Evolutionary conservation across 2,797 vertebrate genomes (phyloP), one percentile per base, ranked within the genome.

Genomic region (Hippopotamyrus pictus): DNA sequence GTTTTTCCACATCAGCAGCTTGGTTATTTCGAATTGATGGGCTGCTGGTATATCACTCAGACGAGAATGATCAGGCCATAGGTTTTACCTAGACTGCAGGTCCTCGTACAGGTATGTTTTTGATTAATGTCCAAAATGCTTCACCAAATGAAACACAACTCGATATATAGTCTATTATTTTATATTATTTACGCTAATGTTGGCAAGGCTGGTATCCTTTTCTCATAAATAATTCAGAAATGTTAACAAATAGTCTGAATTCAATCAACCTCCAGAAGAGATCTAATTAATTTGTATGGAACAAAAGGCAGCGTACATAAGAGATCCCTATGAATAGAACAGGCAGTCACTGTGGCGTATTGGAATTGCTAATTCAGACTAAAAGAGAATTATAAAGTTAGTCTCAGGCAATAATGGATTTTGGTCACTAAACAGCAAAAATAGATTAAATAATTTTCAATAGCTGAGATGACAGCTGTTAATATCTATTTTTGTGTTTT

Each of bases 191-290:
- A 73, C 12, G 33, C 33, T 73, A 33, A 73, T 73, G 12, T 73
- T 73, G 29, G 69, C 14, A 73, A 37, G 33, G 5, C 29, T 73
- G 69, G 14, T 73, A 73, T 73, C 69, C 33, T 41, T 73, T 73
- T 73, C 69, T 73, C 69, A 73, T 73, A 73, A 73, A 73, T 73
- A 37, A 73, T 73, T 73, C 33, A 73, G 69, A 73, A 41, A 73
- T 73, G 69, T 73, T 73, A 73, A 73, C 69, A 73, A 73, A 73
- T 73, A 37, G 69, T 73, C 69, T 73, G 29, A 73, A 73, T 73
- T 73, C 69, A 73, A 73, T 73, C 29, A 73, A 73, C 69, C 69
- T 37, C 69, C 69, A 73, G 69, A 37, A 73, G 69, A 73, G 69
- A 37, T 73, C 69, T 73, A 73, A 73, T 73, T 73, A 73, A 37